Conservation (phyloP, 2,113 vertebrate species). For the Cryptotis parvus region DNA sequence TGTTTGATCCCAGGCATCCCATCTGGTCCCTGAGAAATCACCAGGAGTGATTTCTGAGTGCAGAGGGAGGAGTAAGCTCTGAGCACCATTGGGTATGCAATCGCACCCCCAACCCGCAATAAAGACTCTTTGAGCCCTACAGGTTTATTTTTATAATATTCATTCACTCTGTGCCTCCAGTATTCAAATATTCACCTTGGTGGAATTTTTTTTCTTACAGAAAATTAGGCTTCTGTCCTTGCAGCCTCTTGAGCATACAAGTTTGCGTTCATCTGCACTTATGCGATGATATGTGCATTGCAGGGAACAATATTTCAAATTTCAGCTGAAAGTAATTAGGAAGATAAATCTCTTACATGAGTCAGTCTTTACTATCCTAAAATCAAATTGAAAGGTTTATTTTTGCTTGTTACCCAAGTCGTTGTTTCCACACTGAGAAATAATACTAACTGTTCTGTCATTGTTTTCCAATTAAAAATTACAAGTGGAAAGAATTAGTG, state of each 20-base stretch:
- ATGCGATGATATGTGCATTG: neutral
- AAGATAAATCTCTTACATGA: conserved; percentile 52
- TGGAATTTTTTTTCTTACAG: neutral
- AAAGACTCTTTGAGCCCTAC: neutral
- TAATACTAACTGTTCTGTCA: neutral
- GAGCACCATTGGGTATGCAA: neutral
- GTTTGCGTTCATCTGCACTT: neutral
- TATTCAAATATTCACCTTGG: neutral
- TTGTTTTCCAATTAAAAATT: conserved; percentile 33
- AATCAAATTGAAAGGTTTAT: conserved; percentile 31
- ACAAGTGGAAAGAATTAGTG: neutral
- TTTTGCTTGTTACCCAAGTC: neutral
- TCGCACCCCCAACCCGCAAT: no score
- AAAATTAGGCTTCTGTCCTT: neutral
- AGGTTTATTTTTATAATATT: neutral
- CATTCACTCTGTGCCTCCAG: neutral
- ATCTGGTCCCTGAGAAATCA: no score
- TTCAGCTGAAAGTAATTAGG: conserved; percentile 43
- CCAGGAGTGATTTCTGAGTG: no score
- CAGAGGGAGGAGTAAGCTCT: no score
- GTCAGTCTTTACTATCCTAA: neutral
- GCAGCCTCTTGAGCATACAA: neutral
- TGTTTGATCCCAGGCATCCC: no score
- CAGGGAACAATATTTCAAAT: neutral
- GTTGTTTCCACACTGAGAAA: neutral